A percentile compares a stretch with the other conserved stretches of the same genome.
Evolutionary conservation across 2,888 invertebrate species (phyloP).

Genomic region (Amphipyra berbera): DNA sequence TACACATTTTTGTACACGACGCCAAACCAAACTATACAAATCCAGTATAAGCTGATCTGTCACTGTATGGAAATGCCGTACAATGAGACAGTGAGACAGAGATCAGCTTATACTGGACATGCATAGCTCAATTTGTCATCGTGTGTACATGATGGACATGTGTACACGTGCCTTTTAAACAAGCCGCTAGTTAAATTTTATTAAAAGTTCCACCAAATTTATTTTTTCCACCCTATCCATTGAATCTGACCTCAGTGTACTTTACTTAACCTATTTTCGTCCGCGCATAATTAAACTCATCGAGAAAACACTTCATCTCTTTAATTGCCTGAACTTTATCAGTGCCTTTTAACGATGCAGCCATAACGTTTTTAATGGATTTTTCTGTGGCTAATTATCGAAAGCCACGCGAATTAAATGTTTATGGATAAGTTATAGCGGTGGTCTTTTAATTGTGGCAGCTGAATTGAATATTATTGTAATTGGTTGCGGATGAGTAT

Average conservation of each 20-base stretch:
- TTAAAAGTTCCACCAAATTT: too few relatives aligned
- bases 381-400: slow-evolving; percentile 75
- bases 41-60: too few relatives aligned
- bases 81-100: too few relatives aligned
- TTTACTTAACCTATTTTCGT: slow-evolving; percentile 42
- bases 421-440: slow-evolving; percentile 51
- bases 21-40: too few relatives aligned
- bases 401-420: slow-evolving; percentile 66
- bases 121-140: too few relatives aligned
- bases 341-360: slow-evolving; percentile 67
- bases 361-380: slow-evolving; percentile 68
- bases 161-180: not conserved
- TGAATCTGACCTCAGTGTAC: slow-evolving; percentile 17
- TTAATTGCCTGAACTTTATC: slow-evolving; percentile 71
- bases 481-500: slow-evolving; percentile 26
- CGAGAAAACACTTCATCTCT: slow-evolving; percentile 50
- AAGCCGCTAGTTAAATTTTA: not conserved
- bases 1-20: too few relatives aligned
- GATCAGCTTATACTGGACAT: too few relatives aligned
- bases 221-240: not conserved
- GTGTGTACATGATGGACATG: too few relatives aligned
- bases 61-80: too few relatives aligned
- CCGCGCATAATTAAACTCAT: slow-evolving; percentile 42
- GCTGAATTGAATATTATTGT: slow-evolving; percentile 26
- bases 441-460: slow-evolving; percentile 17